Evolutionary conservation across 1,140 invertebrate species (phyloP).

Genomic region (Hylaeus anthracinus): DNA sequence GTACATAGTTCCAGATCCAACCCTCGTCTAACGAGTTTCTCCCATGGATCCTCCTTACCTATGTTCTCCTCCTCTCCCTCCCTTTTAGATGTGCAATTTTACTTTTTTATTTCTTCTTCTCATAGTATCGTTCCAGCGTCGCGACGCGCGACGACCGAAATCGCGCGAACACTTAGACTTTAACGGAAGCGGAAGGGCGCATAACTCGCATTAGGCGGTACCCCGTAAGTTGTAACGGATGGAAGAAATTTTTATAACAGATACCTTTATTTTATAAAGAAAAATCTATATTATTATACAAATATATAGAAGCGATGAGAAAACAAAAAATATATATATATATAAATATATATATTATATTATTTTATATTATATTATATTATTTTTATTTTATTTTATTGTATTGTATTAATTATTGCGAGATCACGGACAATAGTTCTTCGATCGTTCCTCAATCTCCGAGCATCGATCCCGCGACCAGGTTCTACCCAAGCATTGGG

Average conservation of each 20-base stretch:
- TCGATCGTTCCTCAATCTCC: conserved; percentile 6
- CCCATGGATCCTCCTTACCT: conserved; percentile 13
- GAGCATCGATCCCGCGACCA: not conserved
- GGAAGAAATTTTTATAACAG: conserved; percentile 74
- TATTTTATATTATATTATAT: conserved; percentile 74
- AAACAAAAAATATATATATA: conserved; percentile 52
- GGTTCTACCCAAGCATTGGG: not conserved
- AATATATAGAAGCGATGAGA: conserved; percentile 70
- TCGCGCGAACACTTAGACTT: conserved; percentile 39
- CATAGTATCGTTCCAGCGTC: conserved; percentile 32
- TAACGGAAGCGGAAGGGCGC: conserved; percentile 16
- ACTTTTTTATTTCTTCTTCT: conserved; percentile 26
- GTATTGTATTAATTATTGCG: conserved; percentile 66
- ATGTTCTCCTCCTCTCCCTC: not conserved
- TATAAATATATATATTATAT: conserved; percentile 65
- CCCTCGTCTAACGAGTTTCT: too few relatives aligned
- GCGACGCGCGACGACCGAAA: conserved; percentile 15
- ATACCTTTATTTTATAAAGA: conserved; percentile 77
- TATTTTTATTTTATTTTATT: conserved; percentile 73
- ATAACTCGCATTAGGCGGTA: conserved; percentile 46
- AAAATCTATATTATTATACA: conserved; percentile 74
- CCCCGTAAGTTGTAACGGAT: conserved; percentile 50
- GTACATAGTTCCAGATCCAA: conserved; percentile 43
- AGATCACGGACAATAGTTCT: conserved; percentile 62
- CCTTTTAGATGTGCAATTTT: conserved; percentile 62